Base-by-base conservation (phyloP, 2,113 vertebrate genomes). In the Eira barbara region DNA sequence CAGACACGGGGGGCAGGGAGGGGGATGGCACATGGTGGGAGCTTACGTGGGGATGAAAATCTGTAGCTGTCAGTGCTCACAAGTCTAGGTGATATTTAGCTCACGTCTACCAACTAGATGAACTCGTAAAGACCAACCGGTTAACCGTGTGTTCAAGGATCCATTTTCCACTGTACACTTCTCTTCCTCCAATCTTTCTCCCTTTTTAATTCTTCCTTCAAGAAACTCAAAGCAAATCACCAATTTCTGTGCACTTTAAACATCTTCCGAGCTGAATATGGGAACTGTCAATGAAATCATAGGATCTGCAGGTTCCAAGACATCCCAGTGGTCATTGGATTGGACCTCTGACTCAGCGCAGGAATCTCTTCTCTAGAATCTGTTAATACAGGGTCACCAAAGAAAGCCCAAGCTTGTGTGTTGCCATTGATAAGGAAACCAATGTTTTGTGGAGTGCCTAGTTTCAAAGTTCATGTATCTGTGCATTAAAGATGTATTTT, bases 231-330 rank as follows among this genome's bases (percentile, higher is more conserved):
- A 95, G 36, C 14, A 86, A 76, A 84, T 86, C 42, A 76, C 23
- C 59, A n/a, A 91, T 94, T 87, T 79, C 69, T 94, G 91, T n/a
- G 89, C 31, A 74, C 20, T 29, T 83, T 31, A 90, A 67, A 79
- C 4, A 59, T 45, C 14, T 79, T 92, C 39, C 31, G 49, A 94
- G 36, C n/a, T 71, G 17, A 92, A 83, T 17, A 42, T 5, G 15
- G 31, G 55, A 65, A 67, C 0, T 86, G 4, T 67, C 21, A 9
- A 13, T 69, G 49, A 67, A 12, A 47, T 78, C 31, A 47, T 0
- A 69, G 45, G 67, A 73, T 42, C 3, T 23, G 20, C 15, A 4
- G 36, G 20, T 47, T 36, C 12, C 36, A 61, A 87, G 9, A 81
- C 9, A 89, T 79, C 27, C 12, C 55, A 49, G 18, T 3, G 61